Conservation (phyloP, 2,797 vertebrate species). For the Garrulus glandarius region DNA sequence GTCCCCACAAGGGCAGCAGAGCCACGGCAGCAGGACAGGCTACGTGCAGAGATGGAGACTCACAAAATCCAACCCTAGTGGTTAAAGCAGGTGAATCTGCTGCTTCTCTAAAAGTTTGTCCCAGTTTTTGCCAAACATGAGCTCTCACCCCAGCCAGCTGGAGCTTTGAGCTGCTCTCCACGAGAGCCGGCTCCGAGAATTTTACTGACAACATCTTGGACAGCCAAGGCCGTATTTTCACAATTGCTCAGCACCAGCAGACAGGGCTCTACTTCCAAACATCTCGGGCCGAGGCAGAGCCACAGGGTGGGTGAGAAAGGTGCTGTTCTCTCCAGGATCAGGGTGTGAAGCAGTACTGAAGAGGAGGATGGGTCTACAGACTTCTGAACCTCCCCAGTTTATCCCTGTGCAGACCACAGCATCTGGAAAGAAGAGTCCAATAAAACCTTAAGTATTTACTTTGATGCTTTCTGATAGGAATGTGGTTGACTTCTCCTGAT, state of each 20-base stretch:
- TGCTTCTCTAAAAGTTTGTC: background rate
- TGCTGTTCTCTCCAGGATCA: rapidly evolving
- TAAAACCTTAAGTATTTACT: background rate
- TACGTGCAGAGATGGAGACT: background rate
- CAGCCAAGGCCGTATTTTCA: background rate
- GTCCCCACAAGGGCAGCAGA: background rate
- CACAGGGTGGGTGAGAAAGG: background rate
- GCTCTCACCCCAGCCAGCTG: background rate
- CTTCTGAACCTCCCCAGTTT: background rate
- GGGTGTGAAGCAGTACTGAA: background rate
- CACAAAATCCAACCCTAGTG: background rate
- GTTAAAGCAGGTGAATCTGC: background rate
- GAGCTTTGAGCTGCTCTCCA: background rate
- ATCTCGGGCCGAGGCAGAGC: background rate
- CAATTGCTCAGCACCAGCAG: constrained; percentile 7
- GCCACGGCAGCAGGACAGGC: background rate
- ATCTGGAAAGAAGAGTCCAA: background rate
- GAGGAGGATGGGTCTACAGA: background rate
- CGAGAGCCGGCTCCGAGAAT: background rate
- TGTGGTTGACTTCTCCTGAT: background rate
- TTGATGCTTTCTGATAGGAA: background rate
- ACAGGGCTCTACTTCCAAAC: background rate
- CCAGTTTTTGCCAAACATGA: constrained; percentile 22
- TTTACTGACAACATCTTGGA: constrained; percentile 3
- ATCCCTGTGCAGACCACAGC: background rate